Percentiles rank a stretch among this genome's conserved stretches.
Conservation (phyloP, 2,797 vertebrate genomes). For the Sphenodon punctatus region DNA sequence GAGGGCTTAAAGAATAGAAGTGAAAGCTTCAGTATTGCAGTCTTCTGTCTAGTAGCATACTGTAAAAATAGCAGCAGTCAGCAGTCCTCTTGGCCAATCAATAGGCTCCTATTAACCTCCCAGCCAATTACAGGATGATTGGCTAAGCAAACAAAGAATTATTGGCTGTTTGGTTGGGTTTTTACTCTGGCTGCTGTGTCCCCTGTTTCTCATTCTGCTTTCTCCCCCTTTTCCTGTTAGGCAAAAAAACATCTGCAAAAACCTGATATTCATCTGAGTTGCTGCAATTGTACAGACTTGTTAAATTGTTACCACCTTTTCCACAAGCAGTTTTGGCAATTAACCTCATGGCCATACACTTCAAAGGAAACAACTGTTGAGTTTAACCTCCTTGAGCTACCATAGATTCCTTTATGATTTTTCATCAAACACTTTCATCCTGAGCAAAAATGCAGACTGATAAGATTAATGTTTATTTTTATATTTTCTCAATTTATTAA, state of each 20-base stretch:
- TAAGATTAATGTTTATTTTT: slow-evolving; percentile 73
- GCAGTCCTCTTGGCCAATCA: slow-evolving; percentile 82
- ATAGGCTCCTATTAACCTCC: slow-evolving; percentile 81
- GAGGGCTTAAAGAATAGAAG: slow-evolving; percentile 50
- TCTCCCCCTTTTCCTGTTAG: slow-evolving; percentile 72
- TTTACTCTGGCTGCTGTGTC: slow-evolving; percentile 75
- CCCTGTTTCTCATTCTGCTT: slow-evolving; percentile 73
- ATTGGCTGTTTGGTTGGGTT: slow-evolving; percentile 84
- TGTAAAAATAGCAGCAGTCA: slow-evolving; percentile 76
- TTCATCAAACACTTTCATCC: slow-evolving; percentile 88
- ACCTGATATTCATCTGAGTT: slow-evolving; percentile 90
- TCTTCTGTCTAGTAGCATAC: slow-evolving; percentile 70
- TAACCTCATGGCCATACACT: slow-evolving; percentile 90
- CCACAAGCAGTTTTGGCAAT: slow-evolving; percentile 92
- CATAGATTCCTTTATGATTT: slow-evolving; percentile 93
- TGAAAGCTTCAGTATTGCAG: slow-evolving; percentile 56
- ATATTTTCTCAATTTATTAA: slow-evolving; percentile 72
- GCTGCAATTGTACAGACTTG: slow-evolving; percentile 84
- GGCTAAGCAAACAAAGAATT: slow-evolving; percentile 96
- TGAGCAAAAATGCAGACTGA: slow-evolving; percentile 64
- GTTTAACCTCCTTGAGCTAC: slow-evolving; percentile 90
- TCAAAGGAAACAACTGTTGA: slow-evolving; percentile 89
- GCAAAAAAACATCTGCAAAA: slow-evolving; percentile 87
- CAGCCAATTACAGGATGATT: slow-evolving; percentile 89
- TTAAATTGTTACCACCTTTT: slow-evolving; percentile 99